These are phyloP conservation scores for Bacillus rossius DNA, from an alignment of 1,140 invertebrate species.

Conservation along the genomic window DNA sequence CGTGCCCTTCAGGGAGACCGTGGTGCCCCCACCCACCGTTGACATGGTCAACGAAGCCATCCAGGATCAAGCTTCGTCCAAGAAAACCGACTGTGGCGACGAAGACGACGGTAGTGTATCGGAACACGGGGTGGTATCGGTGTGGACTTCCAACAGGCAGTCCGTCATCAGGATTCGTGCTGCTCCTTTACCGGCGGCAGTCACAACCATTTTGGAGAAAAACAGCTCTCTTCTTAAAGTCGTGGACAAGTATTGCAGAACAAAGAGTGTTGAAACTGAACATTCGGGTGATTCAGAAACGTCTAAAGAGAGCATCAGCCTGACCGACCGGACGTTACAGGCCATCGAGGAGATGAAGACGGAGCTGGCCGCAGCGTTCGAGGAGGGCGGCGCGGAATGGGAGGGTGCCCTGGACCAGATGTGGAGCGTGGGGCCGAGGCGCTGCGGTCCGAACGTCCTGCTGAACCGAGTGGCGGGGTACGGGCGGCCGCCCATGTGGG, in stretches of 20 bases:
- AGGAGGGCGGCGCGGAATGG: constrained; percentile 51
- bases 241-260: constrained; percentile 42
- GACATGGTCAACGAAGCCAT: constrained; percentile 90
- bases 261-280: neutral
- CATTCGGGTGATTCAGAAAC: neutral
- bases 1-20: constrained; percentile 93
- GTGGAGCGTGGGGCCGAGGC: constrained; percentile 87
- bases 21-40: constrained; percentile 73
- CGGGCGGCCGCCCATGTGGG: constrained; percentile 3
- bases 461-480: constrained; percentile 5
- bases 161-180: constrained; percentile 71
- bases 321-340: constrained; percentile 10
- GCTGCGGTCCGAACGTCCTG: constrained; percentile 71
- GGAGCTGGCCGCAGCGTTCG: constrained; percentile 57
- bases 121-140: constrained; percentile 46
- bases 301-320: neutral
- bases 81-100: neutral
- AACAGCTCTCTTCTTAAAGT: constrained; percentile 53
- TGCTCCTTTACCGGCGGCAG: constrained; percentile 66
- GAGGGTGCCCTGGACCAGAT: constrained; percentile 61
- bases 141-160: constrained; percentile 65
- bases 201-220: constrained; percentile 63
- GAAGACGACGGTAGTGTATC: neutral
- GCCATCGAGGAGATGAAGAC: constrained; percentile 46
- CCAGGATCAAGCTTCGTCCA: constrained; percentile 14